Conservation (phyloP, 2,797 vertebrate species). For the Steatocranus sp. region DNA sequence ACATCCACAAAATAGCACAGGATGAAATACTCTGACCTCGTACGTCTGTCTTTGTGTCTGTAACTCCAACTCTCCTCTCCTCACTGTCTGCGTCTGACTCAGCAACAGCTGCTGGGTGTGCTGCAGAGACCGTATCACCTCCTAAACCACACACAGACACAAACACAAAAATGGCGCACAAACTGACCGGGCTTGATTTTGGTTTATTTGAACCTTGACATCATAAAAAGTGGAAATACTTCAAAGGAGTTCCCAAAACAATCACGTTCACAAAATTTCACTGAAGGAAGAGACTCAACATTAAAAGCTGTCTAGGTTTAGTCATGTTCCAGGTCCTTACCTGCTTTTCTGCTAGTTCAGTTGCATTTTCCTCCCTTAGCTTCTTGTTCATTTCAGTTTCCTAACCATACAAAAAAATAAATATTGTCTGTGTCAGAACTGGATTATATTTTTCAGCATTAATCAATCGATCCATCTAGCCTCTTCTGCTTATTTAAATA, state of each 20-base stretch:
- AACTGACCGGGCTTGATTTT: not conserved
- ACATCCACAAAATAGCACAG: not conserved
- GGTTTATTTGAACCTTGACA: not conserved
- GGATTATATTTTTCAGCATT: not conserved
- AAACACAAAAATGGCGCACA: not conserved
- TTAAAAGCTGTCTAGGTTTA: not conserved
- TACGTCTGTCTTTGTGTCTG: slow-evolving; percentile 70
- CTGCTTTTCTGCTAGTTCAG: slow-evolving; percentile 82
- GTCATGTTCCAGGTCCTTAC: slow-evolving; percentile 47
- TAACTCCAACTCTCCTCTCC: slow-evolving; percentile 64
- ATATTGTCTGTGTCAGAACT: not conserved
- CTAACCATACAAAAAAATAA: slow-evolving; percentile 61
- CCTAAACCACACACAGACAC: slow-evolving; percentile 68
- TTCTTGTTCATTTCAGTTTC: slow-evolving; percentile 83
- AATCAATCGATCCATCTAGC: not conserved
- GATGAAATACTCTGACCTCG: slow-evolving; percentile 60
- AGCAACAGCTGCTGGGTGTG: slow-evolving; percentile 81
- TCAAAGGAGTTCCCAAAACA: not conserved
- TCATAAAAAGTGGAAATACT: not conserved
- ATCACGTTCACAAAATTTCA: not conserved
- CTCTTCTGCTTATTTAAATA: not conserved
- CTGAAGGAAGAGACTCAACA: not conserved
- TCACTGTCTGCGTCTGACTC: slow-evolving; percentile 76
- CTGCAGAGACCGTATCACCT: slow-evolving; percentile 81
- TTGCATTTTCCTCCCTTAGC: slow-evolving; percentile 74